Base-by-base conservation (phyloP, 2,113 vertebrate genomes). In the Monopterus albus region DNA sequence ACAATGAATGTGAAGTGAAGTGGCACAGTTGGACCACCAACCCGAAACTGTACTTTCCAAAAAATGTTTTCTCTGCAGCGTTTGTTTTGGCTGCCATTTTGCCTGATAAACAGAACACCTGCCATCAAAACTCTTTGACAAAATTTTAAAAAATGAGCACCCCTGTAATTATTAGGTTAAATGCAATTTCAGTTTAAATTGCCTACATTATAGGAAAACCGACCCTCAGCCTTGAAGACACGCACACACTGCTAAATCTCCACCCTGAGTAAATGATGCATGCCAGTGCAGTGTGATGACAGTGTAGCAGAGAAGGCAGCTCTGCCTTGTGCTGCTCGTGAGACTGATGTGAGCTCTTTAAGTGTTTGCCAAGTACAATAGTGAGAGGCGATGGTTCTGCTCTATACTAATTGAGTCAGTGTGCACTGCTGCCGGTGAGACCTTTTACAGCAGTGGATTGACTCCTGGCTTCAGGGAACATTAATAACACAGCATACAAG, bases 321-420 rank as follows among this genome's bases (percentile, higher is more conserved):
- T 88, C 72, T 92, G 85, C 87, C 78, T 76, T 58, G 66, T 39
- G 77, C 77, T 63, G 75, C 73, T 78, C 83, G 79, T 53, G 78
- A 85, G 84, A 82, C 83, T 91, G 89, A 92, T 79, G 85, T 86
- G 62, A 72, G 53, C 79, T 65, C 75, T 75, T 70, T 72, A 81
- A 82, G 72, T 64, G 86, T 72, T 67, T 42, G 91, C 91, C 91
- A 93, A 93, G 81, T 76, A 89, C 87, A 92, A 91, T 77, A 88
- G 72, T 58, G 49, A 81, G 85, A 88, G 79, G 82, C 75, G 60
- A 83, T 80, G 79, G 74, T 79, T 56, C 69, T 39, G 59, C 68
- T 79, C 86, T 77, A 66, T 84, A 70, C 83, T 92, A 92, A 93
- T 92, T 88, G 87, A 81, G 90, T 91, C 91, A 92, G 78, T 79